Evolutionary conservation across 2,113 vertebrate genomes (phyloP), one percentile per base, ranked within the genome.

Genomic region (Hippocampus zosterae): DNA sequence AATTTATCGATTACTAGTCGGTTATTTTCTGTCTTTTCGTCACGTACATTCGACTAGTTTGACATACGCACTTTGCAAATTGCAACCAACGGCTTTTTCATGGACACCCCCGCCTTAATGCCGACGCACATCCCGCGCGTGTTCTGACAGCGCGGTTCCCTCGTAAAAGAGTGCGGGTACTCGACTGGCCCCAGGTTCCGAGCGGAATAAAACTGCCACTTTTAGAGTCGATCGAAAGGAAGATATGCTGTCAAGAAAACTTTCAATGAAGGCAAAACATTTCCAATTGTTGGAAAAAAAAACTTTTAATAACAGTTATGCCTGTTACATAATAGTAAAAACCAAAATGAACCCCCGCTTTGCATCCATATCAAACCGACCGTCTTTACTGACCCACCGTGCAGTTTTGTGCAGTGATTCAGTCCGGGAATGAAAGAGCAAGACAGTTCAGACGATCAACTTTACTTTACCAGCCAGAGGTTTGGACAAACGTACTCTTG

Each of bases 261-360:
- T 29, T 29, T 59, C 25, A 59, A 29, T 59, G 15, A 59, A 37
- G 29, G 27, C 42, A 16, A 50, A 50, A 16, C 16, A 65, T 65
- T 65, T n/a, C 63, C 41, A 46, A 27, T 33, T 79, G 65, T 89
- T 89, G 81, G 80, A 82, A 89, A 91, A 89, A 89, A 86, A 75
- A 88, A 88, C 23, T 79, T 80, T 78, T 79, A 79, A 88, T 87
- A 90, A 85, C 81, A 90, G 81, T 88, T 85, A 88, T 86, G 85
- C 87, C 57, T 77, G 81, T 85, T 90, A 90, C 88, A 89, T 83
- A 83, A 91, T 52, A 88, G 88, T 90, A 90, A 89, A 90, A 90
- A 90, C 71, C 78, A 86, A 87, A 86, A 89, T 77, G 46, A 83
- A 75, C 68, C 76, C 85, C 85, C 71, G 0, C 62, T 85, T 83